phyloP scores from a whole-genome alignment of 2,888 invertebrate genomes.

The Drosophila nigricruria region DNA sequence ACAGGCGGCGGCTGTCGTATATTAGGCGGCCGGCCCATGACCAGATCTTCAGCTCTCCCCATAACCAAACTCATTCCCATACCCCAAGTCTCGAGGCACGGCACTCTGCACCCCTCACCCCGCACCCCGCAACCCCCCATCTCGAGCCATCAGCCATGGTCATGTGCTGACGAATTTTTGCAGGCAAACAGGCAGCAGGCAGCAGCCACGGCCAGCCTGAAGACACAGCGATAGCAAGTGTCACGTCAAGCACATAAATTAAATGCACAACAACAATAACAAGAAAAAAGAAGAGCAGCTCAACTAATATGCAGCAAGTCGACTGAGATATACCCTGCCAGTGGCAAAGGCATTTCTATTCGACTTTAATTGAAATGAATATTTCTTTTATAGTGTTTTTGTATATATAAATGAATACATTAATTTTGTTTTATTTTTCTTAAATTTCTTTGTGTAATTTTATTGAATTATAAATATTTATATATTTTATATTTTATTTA shows the following conservation, averaged over 20 bases:
- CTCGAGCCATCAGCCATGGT: conserved; percentile 24
- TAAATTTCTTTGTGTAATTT: no score
- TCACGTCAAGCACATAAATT: conserved; percentile 83
- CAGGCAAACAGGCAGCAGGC: conserved; percentile 36
- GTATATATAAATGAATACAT: no score
- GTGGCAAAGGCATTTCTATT: no score
- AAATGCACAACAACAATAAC: conserved; percentile 59
- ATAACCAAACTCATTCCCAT: conserved; percentile 3
- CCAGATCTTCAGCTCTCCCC: conserved; percentile 29
- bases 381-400: no score
- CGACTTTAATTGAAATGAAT: no score
- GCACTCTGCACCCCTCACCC: background rate
- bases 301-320: background rate
- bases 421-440: no score
- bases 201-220: conserved; percentile 27
- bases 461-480: no score
- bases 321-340: conserved; percentile 18
- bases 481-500: no score
- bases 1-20: conserved; percentile 80
- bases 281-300: conserved; percentile 25
- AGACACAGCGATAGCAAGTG: conserved; percentile 78
- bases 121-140: background rate
- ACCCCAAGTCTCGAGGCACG: background rate
- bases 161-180: conserved; percentile 54
- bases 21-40: conserved; percentile 65